These are phyloP conservation scores for Netelia virgata DNA, from an alignment of 2,888 invertebrate species.

Conservation along the genomic window DNA sequence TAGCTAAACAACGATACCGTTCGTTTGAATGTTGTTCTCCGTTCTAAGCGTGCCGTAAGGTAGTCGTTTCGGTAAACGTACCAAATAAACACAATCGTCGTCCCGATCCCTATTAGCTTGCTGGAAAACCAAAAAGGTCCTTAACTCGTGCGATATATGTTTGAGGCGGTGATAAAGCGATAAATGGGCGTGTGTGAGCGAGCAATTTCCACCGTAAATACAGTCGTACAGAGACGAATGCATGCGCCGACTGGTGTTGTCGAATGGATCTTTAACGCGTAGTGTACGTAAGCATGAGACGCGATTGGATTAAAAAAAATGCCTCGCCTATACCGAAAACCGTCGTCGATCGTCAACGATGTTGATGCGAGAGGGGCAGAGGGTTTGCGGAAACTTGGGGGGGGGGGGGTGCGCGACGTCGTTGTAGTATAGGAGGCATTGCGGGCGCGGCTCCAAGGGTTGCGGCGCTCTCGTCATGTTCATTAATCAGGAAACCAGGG, in stretches of 20 bases:
- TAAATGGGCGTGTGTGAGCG: neutral
- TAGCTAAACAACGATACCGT: too few species aligned
- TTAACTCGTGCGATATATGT: constrained; percentile 14
- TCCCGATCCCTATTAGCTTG: constrained; percentile 6
- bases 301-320: constrained; percentile 65
- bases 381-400: neutral
- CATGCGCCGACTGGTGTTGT: constrained; percentile 24
- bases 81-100: too few species aligned
- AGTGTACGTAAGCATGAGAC: constrained; percentile 21
- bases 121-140: neutral
- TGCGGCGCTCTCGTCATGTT: constrained; percentile 73
- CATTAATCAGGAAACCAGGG: constrained; percentile 78
- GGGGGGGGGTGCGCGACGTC: neutral
- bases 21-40: too few species aligned
- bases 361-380: neutral
- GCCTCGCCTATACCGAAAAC: constrained; percentile 54
- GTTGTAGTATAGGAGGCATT: neutral
- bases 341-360: constrained; percentile 27
- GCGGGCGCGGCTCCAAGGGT: constrained; percentile 58
- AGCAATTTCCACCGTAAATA: constrained; percentile 21
- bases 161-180: constrained; percentile 29
- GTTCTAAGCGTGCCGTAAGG: too few species aligned
- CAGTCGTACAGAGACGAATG: neutral
- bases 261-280: constrained; percentile 12
- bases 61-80: too few species aligned